These are phyloP conservation scores for Drosophila subobscura DNA, from an alignment of 1,140 invertebrate genomes.

Conservation along the genomic window DNA sequence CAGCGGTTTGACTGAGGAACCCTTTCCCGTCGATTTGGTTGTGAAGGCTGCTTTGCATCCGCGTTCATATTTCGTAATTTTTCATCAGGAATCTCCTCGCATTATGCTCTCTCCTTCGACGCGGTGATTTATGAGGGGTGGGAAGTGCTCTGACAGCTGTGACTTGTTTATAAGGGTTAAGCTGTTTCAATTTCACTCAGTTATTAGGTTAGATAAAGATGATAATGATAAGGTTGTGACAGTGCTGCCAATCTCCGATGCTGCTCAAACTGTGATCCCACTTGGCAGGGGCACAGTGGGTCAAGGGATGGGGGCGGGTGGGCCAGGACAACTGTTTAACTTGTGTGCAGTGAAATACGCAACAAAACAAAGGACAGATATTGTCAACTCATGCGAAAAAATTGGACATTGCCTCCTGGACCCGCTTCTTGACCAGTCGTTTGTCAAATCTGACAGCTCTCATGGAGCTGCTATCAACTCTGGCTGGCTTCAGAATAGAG, in stretches of 20 bases:
- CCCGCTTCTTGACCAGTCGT: conserved; percentile 56
- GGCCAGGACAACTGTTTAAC: conserved; percentile 59
- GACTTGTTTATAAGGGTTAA: conserved; percentile 75
- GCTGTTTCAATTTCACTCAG: conserved; percentile 77
- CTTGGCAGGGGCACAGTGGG: neutral
- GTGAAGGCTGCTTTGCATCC: conserved; percentile 40
- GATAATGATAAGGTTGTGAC: conserved; percentile 79
- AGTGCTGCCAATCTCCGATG: conserved; percentile 33
- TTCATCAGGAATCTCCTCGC: conserved; percentile 54
- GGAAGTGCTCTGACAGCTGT: conserved; percentile 55
- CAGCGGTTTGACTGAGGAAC: conserved; percentile 56
- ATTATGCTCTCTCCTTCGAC: conserved; percentile 45
- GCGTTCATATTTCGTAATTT: conserved; percentile 74
- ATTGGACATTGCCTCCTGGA: conserved; percentile 44
- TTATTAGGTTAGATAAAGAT: conserved; percentile 74
- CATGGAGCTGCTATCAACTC: conserved; percentile 18
- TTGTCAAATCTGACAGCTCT: conserved; percentile 71
- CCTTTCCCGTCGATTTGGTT: conserved; percentile 19
- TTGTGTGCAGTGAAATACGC: conserved; percentile 62
- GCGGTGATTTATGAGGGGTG: conserved; percentile 71
- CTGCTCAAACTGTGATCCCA: conserved; percentile 28
- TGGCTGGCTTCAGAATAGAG: conserved; percentile 26
- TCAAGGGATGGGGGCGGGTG: neutral
- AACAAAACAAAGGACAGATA: conserved; percentile 6
- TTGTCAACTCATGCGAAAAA: conserved; percentile 60